These are phyloP conservation scores for Allygus modestus DNA, from an alignment of 2,888 invertebrate species.

Conservation along the genomic window DNA sequence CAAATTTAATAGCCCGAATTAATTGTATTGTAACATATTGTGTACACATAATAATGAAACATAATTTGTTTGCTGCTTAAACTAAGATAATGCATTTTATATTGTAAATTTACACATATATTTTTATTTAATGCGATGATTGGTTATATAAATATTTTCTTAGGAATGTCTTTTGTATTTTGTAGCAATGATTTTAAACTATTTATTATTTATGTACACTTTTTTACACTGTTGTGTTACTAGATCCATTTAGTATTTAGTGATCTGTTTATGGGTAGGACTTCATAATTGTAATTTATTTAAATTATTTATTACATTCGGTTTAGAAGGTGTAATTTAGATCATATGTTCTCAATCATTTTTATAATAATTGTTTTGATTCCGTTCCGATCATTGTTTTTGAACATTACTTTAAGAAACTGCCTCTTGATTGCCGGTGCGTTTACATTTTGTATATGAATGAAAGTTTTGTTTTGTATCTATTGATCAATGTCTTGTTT, in stretches of 20 bases:
- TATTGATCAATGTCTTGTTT: neutral
- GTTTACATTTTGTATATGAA: neutral
- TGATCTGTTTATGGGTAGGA: neutral
- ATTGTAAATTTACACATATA: neutral
- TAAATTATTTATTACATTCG: conserved; percentile 40
- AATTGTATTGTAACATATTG: neutral
- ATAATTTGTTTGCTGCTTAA: neutral
- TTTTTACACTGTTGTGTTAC: neutral
- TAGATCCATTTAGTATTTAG: neutral
- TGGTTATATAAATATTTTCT: neutral
- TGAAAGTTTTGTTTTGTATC: neutral
- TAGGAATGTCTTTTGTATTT: conserved; percentile 7
- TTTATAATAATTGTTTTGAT: neutral
- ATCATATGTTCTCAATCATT: neutral
- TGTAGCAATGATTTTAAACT: neutral
- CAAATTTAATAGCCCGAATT: neutral
- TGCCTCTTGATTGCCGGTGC: neutral
- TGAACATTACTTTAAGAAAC: neutral
- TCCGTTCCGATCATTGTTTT: neutral
- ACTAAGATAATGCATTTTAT: neutral
- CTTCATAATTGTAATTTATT: neutral
- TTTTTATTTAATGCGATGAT: neutral
- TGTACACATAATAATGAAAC: neutral
- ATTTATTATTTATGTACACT: conserved; percentile 30
- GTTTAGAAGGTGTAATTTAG: neutral